Conservation (phyloP, 2,797 vertebrate genomes). For the Chelon labrosus region DNA sequence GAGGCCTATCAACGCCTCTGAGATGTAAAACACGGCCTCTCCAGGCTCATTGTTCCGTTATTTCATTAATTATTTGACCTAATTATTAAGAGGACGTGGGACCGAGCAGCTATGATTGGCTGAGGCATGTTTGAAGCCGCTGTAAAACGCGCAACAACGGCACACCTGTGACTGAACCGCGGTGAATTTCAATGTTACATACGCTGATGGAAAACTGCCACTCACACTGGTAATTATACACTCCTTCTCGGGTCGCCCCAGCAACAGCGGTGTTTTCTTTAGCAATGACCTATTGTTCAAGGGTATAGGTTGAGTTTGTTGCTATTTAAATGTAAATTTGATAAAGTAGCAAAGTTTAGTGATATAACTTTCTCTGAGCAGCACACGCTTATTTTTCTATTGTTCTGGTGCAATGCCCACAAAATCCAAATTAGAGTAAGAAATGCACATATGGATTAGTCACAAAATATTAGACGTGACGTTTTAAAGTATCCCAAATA, state of each 20-base stretch:
- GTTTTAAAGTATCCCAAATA: background rate
- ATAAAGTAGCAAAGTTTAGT: background rate
- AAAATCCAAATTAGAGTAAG: too few species aligned
- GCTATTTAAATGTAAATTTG: constrained; percentile 16
- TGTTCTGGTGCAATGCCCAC: background rate
- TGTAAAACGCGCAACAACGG: constrained; percentile 46
- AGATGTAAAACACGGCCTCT: constrained; percentile 72
- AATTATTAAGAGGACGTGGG: constrained; percentile 52
- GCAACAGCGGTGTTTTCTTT: constrained; percentile 64
- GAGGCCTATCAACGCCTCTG: constrained; percentile 78
- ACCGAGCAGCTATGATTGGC: constrained; percentile 36
- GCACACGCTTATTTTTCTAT: background rate
- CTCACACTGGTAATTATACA: constrained; percentile 66
- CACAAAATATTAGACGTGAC: background rate
- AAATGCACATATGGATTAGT: background rate
- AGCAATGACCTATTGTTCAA: constrained; percentile 40
- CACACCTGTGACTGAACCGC: constrained; percentile 72
- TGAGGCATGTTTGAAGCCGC: constrained; percentile 49
- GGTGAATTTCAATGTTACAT: constrained; percentile 55
- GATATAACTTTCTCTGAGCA: background rate
- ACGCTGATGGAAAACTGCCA: constrained; percentile 58
- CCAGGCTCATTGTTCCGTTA: constrained; percentile 60
- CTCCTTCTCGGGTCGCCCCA: constrained; percentile 51
- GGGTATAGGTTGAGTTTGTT: background rate
- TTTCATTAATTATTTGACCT: constrained; percentile 65